Conservation (phyloP, 35 echinoderm and acorn worm genomes). For the Acanthaster planci region DNA sequence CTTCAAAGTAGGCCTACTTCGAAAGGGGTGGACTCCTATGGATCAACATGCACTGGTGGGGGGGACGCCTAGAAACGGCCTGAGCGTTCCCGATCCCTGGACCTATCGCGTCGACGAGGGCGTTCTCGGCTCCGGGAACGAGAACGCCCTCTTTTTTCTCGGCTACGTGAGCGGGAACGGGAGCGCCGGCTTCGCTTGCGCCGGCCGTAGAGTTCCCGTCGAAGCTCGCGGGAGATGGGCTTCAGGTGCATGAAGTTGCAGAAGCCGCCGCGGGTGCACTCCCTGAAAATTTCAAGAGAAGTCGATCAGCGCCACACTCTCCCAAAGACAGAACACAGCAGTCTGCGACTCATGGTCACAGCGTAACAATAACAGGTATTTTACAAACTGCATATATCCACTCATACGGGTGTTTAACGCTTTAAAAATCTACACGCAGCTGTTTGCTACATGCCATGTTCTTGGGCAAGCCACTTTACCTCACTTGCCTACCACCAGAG, state of each 20-base stretch:
- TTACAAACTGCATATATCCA: too few species aligned
- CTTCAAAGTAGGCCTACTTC: too few species aligned
- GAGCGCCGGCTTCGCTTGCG: slow-evolving; percentile 51
- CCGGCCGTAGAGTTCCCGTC: slow-evolving; percentile 79
- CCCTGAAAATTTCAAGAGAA: slow-evolving; percentile 50
- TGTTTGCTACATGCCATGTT: too few species aligned
- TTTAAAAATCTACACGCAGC: too few species aligned
- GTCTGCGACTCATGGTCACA: too few species aligned
- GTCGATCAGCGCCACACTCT: neutral
- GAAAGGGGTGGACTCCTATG: too few species aligned
- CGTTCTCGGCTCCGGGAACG: slow-evolving; percentile 62
- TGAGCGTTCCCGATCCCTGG: slow-evolving; percentile 46
- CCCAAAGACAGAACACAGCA: too few species aligned
- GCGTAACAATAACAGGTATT: too few species aligned
- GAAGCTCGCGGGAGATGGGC: slow-evolving; percentile 80
- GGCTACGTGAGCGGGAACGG: slow-evolving; percentile 13
- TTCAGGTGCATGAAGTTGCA: slow-evolving; percentile 99
- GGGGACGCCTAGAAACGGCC: slow-evolving; percentile 20
- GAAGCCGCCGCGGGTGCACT: slow-evolving; percentile 95
- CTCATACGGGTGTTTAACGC: too few species aligned
- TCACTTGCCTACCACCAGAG: too few species aligned
- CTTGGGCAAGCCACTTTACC: too few species aligned
- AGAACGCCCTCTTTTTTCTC: neutral
- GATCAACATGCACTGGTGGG: neutral
- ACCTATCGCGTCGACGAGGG: slow-evolving; percentile 4